Conservation (phyloP, 2,888 invertebrate genomes). For the Lingula anatina region DNA sequence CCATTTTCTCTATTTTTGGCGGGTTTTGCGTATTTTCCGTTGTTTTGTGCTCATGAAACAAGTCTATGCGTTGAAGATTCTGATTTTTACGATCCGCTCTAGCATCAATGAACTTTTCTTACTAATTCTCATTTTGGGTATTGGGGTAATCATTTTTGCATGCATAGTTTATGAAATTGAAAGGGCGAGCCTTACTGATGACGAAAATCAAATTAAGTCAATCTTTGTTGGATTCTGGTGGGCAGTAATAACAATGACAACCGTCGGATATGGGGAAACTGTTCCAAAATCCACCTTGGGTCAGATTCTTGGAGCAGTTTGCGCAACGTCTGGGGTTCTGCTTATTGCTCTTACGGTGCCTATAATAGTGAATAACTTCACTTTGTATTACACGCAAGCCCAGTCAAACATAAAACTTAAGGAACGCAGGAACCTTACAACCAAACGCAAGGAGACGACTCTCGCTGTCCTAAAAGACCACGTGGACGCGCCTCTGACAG, state of each 20-base stretch:
- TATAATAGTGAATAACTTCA: constrained; percentile 50
- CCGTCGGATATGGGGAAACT: constrained; percentile 49
- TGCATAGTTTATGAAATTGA: constrained; percentile 47
- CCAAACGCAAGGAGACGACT: too few species aligned
- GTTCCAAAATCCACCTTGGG: constrained; percentile 40
- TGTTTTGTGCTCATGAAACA: constrained; percentile 53
- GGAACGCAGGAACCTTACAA: too few species aligned
- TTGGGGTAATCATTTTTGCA: constrained; percentile 48
- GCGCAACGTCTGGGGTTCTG: constrained; percentile 48
- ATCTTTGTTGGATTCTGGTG: constrained; percentile 51
- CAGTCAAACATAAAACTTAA: constrained; percentile 43
- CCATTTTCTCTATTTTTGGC: constrained; percentile 29
- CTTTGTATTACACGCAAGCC: constrained; percentile 48
- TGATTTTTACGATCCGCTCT: constrained; percentile 45
- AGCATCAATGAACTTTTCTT: constrained; percentile 46
- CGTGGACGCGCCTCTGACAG: too few species aligned
- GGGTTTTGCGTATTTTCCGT: constrained; percentile 46
- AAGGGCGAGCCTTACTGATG: constrained; percentile 39
- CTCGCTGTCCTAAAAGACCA: too few species aligned
- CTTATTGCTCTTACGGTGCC: constrained; percentile 50
- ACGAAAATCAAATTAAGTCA: too few species aligned
- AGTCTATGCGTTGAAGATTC: constrained; percentile 48
- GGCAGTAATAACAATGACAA: constrained; percentile 52
- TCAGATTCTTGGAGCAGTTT: constrained; percentile 42
- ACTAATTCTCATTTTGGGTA: constrained; percentile 46